Conservation (phyloP, 2,797 vertebrate species). For the Tamandua tetradactyla region DNA sequence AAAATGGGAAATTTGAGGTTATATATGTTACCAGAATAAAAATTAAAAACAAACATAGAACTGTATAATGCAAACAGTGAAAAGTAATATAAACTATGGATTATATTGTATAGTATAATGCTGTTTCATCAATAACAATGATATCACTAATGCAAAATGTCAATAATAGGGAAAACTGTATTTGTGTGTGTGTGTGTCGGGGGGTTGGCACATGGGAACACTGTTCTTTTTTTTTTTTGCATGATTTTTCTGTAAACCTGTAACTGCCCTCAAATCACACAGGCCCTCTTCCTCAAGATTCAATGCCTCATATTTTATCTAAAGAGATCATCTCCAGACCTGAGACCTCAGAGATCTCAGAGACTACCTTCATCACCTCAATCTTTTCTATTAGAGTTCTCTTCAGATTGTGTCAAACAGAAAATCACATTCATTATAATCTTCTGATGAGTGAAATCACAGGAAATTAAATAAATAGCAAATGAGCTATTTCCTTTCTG, state of each 20-base stretch:
- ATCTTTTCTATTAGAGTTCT: background rate
- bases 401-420: slow-evolving; percentile 38
- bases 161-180: too few relatives aligned
- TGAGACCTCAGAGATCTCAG: background rate
- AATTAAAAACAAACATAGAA: too few relatives aligned
- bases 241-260: too few relatives aligned
- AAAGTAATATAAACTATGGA: too few relatives aligned
- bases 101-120: too few relatives aligned
- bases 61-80: too few relatives aligned
- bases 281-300: background rate
- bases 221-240: too few relatives aligned
- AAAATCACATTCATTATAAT: background rate
- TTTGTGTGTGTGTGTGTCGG: too few relatives aligned
- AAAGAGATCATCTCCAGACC: background rate
- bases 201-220: too few relatives aligned
- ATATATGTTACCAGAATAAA: background rate
- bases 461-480: background rate
- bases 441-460: slow-evolving; percentile 46
- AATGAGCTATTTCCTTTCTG: slow-evolving; percentile 30
- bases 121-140: too few relatives aligned
- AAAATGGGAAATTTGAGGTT: too few relatives aligned
- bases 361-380: background rate
- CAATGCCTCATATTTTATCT: background rate
- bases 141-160: too few relatives aligned
- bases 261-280: background rate